Evolutionary conservation across 2,888 invertebrate species (phyloP), one percentile per base, ranked within the genome.

Genomic region (Bellardia bayeri): DNA sequence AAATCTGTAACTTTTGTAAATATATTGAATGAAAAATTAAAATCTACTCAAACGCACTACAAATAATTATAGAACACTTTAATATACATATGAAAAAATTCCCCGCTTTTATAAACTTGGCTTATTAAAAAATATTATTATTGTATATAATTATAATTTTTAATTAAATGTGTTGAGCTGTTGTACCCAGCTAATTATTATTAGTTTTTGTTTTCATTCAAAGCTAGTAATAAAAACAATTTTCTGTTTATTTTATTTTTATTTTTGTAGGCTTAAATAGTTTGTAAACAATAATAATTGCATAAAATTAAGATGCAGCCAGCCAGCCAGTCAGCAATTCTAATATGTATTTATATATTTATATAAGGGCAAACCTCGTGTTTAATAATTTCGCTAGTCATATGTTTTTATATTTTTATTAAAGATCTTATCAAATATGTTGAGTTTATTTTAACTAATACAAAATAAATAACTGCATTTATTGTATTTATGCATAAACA

Each of bases 181-280:
- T 16, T 16, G 16, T n/a, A 16, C 5, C 3, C 23, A 23, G 61
- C 61, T 61, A 61, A 61, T 61, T 61, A 61, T 37, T 33, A 37
- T 61, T 14, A 33, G 5, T 33, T 58, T 58, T 58, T 11, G 13
- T 61, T 14, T 61, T 61, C 7, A 6, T 23, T 14, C 6, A 37
- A 14, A 61, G 33, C 37, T 37, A 23, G 23, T 13, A 33, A 33
- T 11, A 14, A 13, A 6, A 61, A 61, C 13, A 61, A 13, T n/a
- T 7, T 64, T 64, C 16, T 64, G 37, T 40, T 64, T 40, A 64
- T 40, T 64, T 13, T 6, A 14, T 2, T 33, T 40, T 42, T 40
- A 16, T 23, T 68, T 16, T 68, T 51, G 69, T 71, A 37, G 69
- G 51, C 69, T 54, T 71, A 11, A 69, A 69, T n/a, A 69, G 49